Evolutionary conservation across 2,888 invertebrate genomes (phyloP), one percentile per base, ranked within the genome.

Genomic region (Drosophila mulleri): DNA sequence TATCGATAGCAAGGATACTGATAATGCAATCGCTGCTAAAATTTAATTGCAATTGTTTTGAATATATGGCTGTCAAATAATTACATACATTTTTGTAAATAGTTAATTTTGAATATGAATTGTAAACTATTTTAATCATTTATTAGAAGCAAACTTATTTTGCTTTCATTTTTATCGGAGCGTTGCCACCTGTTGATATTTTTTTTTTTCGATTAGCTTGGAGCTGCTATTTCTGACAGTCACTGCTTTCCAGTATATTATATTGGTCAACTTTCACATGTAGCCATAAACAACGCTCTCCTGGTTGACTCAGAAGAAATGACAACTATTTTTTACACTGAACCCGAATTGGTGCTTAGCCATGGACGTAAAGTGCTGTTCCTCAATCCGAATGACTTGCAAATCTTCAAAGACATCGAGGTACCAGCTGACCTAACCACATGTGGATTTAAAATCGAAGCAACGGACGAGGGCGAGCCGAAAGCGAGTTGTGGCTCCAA

Each of bases 381-480:
- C 67, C 83, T 92, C 3, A 92, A 92, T 79, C 92, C 92, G 9
- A 79, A 90, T 66, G 92, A 92, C 70, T 77, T 92, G 74, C 92
- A 92, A 87, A 91, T 92, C 35, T 92, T 88, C 39, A 92, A 92
- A 68, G 91, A 92, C 23, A 80, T 92, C n/a, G 69, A 74, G 16
- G 50, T 92, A 29, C 90, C 92, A 4, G 74, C 83, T 1, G 92
- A 92, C 67, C 68, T 92, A 16, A 79, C 71, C 39, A 79, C 82
- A 54, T 88, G 81, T 72, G 91, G 89, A 2, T 60, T 91, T 0
- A 85, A 80, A 76, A 64, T 41, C 60, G 70, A 65, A 18, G 47
- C 57, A 8, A 20, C 41, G 39, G 48, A 26, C n/a, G 67, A 59
- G 12, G 50, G 37, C 16, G 66, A 56, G 7, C 29, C 9, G 56